These are phyloP conservation scores for Empidonax traillii DNA, from an alignment of 2,113 vertebrate species.

Conservation along the genomic window DNA sequence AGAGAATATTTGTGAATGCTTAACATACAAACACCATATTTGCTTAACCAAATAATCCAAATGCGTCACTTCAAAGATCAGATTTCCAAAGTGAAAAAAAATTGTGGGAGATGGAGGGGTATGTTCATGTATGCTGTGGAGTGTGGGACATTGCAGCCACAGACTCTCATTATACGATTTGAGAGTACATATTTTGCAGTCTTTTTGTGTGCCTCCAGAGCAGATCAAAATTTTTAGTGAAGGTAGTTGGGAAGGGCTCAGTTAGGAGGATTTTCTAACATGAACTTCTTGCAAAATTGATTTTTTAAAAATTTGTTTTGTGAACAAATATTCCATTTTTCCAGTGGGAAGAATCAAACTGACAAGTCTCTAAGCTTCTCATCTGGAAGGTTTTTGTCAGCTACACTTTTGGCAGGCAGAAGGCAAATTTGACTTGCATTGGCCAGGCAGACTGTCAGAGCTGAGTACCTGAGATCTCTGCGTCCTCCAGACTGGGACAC, in stretches of 20 bases:
- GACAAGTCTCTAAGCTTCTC: neutral
- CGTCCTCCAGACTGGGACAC: neutral
- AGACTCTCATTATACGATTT: neutral
- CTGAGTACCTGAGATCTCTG: neutral
- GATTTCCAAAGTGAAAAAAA: neutral
- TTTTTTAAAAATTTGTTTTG: neutral
- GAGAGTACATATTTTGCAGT: neutral
- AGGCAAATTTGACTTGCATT: neutral
- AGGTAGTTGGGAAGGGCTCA: neutral
- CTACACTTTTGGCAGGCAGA: neutral
- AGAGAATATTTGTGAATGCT: neutral
- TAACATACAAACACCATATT: neutral
- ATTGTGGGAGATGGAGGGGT: rapidly evolving
- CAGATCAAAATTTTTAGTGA: neutral
- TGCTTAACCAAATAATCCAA: neutral
- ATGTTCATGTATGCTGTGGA: neutral
- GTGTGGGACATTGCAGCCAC: neutral
- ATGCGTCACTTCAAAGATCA: neutral
- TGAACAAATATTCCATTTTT: slow-evolving; percentile 1
- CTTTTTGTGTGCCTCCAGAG: neutral
- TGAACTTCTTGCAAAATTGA: neutral
- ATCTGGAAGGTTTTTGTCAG: neutral
- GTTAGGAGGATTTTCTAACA: neutral
- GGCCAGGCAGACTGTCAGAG: neutral
- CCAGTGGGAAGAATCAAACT: neutral